Evolutionary conservation across 1,140 invertebrate genomes (phyloP).

Genomic region (Ostrea edulis): DNA sequence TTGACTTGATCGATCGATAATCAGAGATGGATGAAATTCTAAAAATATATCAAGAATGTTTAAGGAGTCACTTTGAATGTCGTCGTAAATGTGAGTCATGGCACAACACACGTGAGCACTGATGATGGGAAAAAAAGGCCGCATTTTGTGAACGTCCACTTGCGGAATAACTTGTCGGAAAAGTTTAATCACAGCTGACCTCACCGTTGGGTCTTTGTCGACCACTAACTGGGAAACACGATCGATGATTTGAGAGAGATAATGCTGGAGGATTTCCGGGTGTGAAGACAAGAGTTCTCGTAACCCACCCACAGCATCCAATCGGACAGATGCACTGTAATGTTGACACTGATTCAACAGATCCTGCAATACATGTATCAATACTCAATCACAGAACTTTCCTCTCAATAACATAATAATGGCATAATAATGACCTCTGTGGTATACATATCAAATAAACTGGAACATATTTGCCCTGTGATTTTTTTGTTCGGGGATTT

Average conservation of each 20-base stretch:
- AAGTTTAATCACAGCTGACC: slow-evolving; percentile 85
- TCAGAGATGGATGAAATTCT: slow-evolving; percentile 82
- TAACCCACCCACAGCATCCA: slow-evolving; percentile 86
- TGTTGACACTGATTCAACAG: slow-evolving; percentile 87
- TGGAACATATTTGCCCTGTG: too few species aligned
- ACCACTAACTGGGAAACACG: slow-evolving; percentile 85
- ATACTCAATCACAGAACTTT: not conserved
- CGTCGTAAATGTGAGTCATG: slow-evolving; percentile 90
- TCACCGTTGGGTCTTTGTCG: slow-evolving; percentile 86
- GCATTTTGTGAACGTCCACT: slow-evolving; percentile 79
- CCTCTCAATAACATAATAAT: not conserved
- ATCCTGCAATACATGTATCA: slow-evolving; percentile 83
- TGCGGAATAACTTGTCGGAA: slow-evolving; percentile 83
- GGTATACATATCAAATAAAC: too few species aligned
- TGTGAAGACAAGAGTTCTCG: slow-evolving; percentile 84
- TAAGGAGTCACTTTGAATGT: slow-evolving; percentile 90
- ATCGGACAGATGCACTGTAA: slow-evolving; percentile 86
- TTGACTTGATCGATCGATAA: slow-evolving; percentile 84
- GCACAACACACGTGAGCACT: slow-evolving; percentile 89
- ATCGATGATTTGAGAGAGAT: slow-evolving; percentile 86
- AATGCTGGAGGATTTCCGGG: slow-evolving; percentile 81
- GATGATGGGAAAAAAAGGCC: slow-evolving; percentile 87
- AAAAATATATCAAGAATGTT: slow-evolving; percentile 85
- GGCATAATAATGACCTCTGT: not conserved
- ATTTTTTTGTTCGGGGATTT: too few species aligned